Evolutionary conservation across 2,888 invertebrate genomes (phyloP).

Genomic region (Ametastegia equiseti): DNA sequence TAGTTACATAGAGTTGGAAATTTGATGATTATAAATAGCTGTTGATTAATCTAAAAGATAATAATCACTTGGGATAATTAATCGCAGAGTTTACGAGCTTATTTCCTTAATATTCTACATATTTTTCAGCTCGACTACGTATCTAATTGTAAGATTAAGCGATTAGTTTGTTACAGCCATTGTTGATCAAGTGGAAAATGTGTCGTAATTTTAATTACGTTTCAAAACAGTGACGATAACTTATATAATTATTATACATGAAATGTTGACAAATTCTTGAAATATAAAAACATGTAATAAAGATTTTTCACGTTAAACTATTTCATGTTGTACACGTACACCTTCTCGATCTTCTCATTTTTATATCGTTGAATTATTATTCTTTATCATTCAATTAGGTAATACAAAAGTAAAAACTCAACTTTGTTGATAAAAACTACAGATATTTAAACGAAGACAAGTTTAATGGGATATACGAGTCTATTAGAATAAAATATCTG

Average conservation of each 20-base stretch:
- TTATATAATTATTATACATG: background rate
- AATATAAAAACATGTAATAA: conserved; percentile 10
- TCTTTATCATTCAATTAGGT: too few species aligned
- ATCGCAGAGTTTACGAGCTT: background rate
- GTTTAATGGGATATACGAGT: too few species aligned
- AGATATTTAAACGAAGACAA: background rate
- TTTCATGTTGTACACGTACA: background rate
- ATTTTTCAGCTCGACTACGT: background rate
- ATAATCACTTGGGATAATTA: background rate
- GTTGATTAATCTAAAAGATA: background rate
- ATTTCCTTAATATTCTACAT: background rate
- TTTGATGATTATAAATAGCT: background rate
- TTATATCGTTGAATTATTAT: background rate
- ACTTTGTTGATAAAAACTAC: background rate
- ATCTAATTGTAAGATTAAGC: background rate
- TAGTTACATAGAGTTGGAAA: background rate
- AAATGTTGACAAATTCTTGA: background rate
- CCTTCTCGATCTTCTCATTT: background rate
- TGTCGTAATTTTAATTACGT: background rate
- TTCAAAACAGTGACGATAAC: background rate
- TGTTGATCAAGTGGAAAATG: background rate
- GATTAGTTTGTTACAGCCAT: background rate
- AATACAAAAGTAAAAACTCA: background rate
- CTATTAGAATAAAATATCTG: too few species aligned
- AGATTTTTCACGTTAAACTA: conserved; percentile 37